Percentiles rank a stretch among this genome's conserved stretches.
Evolutionary conservation across 2,888 invertebrate species (phyloP).

Genomic region (Notodonta ziczac): DNA sequence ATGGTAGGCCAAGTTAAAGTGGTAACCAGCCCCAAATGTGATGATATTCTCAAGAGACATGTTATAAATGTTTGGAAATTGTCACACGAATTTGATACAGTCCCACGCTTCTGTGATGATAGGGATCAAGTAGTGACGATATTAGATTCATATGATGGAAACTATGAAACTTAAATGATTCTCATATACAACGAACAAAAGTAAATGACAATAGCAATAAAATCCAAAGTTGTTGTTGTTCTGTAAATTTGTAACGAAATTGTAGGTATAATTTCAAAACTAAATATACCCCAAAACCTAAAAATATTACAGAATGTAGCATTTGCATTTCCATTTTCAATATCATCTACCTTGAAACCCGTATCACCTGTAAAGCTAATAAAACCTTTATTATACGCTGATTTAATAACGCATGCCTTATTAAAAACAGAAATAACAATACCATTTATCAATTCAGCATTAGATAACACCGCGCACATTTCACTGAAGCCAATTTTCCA

Average conservation of each 20-base stretch:
- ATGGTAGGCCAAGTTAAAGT: constrained; percentile 37
- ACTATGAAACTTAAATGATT: no score
- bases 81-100: constrained; percentile 60
- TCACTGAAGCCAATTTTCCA: constrained; percentile 56
- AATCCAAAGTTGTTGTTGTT: no score
- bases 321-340: not conserved
- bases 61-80: constrained; percentile 65
- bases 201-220: no score
- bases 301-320: no score
- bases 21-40: constrained; percentile 46
- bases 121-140: constrained; percentile 23
- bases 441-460: constrained; percentile 54
- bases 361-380: not conserved
- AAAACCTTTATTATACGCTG: constrained; percentile 3
- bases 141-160: not conserved
- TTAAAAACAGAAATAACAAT: constrained; percentile 20
- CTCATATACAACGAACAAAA: no score
- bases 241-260: no score
- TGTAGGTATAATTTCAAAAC: no score
- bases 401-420: constrained; percentile 8
- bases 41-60: constrained; percentile 62
- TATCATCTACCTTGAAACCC: not conserved
- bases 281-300: no score
- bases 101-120: constrained; percentile 58
- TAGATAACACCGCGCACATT: constrained; percentile 39